Percentiles rank a stretch among this genome's conserved stretches.
These are phyloP conservation scores for Recurvirostra avosetta DNA, from an alignment of 2,113 vertebrate genomes.

Conservation along the genomic window DNA sequence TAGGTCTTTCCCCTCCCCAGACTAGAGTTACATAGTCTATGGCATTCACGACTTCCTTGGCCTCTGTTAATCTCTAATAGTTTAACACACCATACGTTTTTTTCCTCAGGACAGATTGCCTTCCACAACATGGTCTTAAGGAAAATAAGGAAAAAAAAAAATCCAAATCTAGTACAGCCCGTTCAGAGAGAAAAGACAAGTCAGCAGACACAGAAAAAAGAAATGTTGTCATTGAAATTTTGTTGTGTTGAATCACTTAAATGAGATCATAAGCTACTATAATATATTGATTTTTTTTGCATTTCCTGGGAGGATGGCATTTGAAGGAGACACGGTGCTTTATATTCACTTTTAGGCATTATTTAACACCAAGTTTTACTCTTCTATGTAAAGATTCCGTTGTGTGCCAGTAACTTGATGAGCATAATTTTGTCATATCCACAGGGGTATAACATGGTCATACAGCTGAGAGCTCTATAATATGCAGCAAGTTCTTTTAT, in stretches of 20 bases:
- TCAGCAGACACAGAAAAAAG: background rate
- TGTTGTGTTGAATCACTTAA: slow-evolving; percentile 37
- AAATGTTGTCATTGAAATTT: slow-evolving; percentile 18
- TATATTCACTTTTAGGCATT: slow-evolving; percentile 33
- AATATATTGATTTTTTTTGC: slow-evolving; percentile 24
- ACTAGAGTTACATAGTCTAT: background rate
- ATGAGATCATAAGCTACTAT: slow-evolving; percentile 39
- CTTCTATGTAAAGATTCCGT: background rate
- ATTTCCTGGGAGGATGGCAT: slow-evolving; percentile 27
- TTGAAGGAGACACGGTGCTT: slow-evolving; percentile 37
- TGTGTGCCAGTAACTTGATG: background rate
- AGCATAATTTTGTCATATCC: background rate
- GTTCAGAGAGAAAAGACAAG: background rate
- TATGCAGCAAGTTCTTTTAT: background rate
- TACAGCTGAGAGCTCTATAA: background rate
- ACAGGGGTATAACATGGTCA: background rate
- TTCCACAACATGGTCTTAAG: background rate
- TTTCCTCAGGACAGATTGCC: background rate
- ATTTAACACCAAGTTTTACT: slow-evolving; percentile 40
- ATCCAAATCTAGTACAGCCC: background rate
- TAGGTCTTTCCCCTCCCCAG: background rate
- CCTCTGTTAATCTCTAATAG: background rate
- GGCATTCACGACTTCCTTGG: background rate
- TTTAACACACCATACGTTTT: background rate
- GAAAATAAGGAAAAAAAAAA: background rate